Percentiles rank a stretch among this genome's conserved stretches.
These are phyloP conservation scores for Morpho helenor DNA, from an alignment of 2,888 invertebrate genomes.

Conservation along the genomic window DNA sequence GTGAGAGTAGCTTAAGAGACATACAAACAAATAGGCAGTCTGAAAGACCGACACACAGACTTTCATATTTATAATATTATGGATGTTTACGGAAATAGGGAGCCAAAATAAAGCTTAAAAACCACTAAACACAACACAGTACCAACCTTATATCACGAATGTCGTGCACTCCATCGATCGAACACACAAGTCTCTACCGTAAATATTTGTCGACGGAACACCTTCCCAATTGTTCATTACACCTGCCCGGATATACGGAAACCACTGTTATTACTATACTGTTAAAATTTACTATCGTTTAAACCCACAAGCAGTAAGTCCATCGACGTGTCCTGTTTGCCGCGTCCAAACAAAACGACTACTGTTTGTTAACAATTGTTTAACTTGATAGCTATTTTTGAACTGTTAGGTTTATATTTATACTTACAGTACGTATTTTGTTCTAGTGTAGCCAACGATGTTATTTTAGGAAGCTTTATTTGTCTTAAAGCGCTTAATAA, in stretches of 20 bases:
- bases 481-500: background rate
- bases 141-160: conserved; percentile 25
- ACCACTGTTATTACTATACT: conserved; percentile 21
- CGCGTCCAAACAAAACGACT: conserved; percentile 42
- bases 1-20: no score
- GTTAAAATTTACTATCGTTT: conserved; percentile 29
- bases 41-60: no score
- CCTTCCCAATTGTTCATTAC: conserved; percentile 34
- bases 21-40: no score
- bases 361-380: conserved; percentile 46
- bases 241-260: conserved; percentile 26
- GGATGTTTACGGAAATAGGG: no score
- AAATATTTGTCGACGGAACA: conserved; percentile 40
- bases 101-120: no score
- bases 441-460: background rate
- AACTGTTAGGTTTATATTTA: conserved; percentile 22
- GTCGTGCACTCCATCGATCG: conserved; percentile 25
- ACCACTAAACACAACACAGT: background rate
- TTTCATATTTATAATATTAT: no score
- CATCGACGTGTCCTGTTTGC: conserved; percentile 39
- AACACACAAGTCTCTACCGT: conserved; percentile 24
- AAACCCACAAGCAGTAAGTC: conserved; percentile 30
- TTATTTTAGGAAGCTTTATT: no score
- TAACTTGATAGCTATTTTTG: conserved; percentile 54
- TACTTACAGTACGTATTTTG: background rate